Evolutionary conservation across 1,140 invertebrate genomes (phyloP).

Genomic region (Phthorimaea operculella): DNA sequence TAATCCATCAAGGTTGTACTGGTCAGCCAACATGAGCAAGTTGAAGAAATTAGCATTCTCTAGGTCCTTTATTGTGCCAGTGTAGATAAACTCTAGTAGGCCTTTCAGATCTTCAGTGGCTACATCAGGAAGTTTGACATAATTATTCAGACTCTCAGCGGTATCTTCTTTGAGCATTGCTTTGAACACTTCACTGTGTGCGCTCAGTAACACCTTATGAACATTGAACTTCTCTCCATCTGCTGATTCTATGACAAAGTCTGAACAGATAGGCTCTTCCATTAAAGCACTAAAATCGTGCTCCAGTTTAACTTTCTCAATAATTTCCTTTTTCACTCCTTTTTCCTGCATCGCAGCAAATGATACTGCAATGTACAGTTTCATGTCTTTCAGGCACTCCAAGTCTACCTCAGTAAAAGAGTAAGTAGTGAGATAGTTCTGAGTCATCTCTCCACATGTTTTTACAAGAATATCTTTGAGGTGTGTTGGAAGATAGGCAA

Average conservation of each 20-base stretch:
- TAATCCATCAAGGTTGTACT: conserved; percentile 42
- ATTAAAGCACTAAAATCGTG: conserved; percentile 44
- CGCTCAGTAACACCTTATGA: conserved; percentile 41
- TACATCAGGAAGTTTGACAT: conserved; percentile 48
- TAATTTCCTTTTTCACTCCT: conserved; percentile 13
- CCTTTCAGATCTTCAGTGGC: conserved; percentile 37
- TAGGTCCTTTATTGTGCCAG: conserved; percentile 43
- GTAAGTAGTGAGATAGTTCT: conserved; percentile 46
- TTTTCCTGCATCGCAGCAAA: conserved; percentile 15
- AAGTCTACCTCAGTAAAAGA: conserved; percentile 43
- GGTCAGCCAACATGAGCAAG: conserved; percentile 46
- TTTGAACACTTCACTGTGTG: conserved; percentile 54
- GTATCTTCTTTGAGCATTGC: conserved; percentile 59
- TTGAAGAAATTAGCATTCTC: conserved; percentile 39
- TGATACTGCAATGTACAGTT: conserved; percentile 38
- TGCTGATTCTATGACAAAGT: conserved; percentile 50
- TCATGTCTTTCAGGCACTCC: conserved; percentile 38
- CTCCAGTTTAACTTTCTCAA: conserved; percentile 23
- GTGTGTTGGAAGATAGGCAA: conserved; percentile 24
- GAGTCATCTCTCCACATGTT: conserved; percentile 21
- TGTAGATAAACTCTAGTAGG: conserved; percentile 51
- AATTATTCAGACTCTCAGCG: conserved; percentile 47
- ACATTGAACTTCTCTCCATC: conserved; percentile 49
- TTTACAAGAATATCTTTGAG: conserved; percentile 30
- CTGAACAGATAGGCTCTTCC: conserved; percentile 40